Percentiles rank a stretch among this genome's conserved stretches.
phyloP scores from a whole-genome alignment of 2,888 invertebrate genomes.

The Resseliella maxima region DNA sequence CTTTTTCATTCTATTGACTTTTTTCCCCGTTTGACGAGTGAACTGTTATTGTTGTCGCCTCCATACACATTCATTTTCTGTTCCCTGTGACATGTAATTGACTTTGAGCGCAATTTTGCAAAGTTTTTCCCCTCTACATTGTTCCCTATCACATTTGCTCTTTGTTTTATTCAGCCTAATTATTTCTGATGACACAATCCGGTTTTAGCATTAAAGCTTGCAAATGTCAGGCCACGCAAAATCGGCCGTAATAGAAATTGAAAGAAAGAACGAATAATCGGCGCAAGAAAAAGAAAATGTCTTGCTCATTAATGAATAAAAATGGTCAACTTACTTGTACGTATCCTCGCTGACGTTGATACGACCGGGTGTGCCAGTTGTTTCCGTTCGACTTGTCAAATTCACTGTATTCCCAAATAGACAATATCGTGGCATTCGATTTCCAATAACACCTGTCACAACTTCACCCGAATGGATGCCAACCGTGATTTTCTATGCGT shows the following conservation, averaged over 20 bases:
- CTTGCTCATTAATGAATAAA: background rate
- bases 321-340: conserved; percentile 75
- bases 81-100: background rate
- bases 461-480: conserved; percentile 95
- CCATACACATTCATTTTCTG: background rate
- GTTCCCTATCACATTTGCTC: background rate
- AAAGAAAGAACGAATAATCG: background rate
- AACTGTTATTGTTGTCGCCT: background rate
- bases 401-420: conserved; percentile 96
- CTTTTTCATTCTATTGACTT: background rate
- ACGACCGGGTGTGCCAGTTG: conserved; percentile 87
- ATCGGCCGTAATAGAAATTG: no score
- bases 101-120: background rate
- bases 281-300: background rate
- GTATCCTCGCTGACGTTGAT: conserved; percentile 94
- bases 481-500: conserved; percentile 85
- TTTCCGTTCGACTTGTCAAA: conserved; percentile 91
- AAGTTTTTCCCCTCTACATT: background rate
- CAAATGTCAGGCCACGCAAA: no score
- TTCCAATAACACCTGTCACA: conserved; percentile 93
- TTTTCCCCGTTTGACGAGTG: background rate
- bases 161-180: conserved; percentile 9
- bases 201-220: no score
- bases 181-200: background rate
- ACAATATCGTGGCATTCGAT: conserved; percentile 93